Percentiles rank a stretch among this genome's conserved stretches.
Conservation (phyloP, 2,113 vertebrate species). For the Carettochelys insculpta region DNA sequence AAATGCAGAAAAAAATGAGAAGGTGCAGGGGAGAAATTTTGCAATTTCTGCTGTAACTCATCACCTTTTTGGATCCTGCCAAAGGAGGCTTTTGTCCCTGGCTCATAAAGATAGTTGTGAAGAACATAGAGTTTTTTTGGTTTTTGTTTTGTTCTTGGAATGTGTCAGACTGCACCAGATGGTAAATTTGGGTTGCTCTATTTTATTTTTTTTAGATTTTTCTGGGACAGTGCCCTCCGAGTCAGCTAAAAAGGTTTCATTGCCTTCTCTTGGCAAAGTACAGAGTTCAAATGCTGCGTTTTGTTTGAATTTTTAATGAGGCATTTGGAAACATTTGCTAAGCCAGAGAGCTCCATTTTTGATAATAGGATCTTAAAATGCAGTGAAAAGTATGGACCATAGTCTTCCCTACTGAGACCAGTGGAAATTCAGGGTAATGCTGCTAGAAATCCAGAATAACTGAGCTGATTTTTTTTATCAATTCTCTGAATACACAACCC, state of each 20-base stretch:
- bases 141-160: background rate
- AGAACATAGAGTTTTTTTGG: background rate
- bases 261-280: slow-evolving; percentile 55
- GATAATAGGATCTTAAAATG: background rate
- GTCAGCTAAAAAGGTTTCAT: slow-evolving; percentile 48
- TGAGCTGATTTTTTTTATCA: background rate
- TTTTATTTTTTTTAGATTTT: background rate
- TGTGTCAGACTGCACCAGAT: slow-evolving; percentile 22
- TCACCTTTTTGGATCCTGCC: background rate
- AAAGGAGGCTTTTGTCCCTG: background rate
- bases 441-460: background rate
- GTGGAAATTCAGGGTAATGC: background rate
- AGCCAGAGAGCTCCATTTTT: background rate
- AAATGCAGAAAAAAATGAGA: slow-evolving; percentile 3
- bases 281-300: background rate
- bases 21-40: background rate
- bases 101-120: background rate
- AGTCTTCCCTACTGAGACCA: background rate
- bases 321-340: slow-evolving; percentile 38
- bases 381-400: slow-evolving; percentile 7
- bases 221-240: slow-evolving; percentile 30
- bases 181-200: background rate
- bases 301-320: slow-evolving; percentile 33
- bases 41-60: background rate
- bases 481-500: background rate